Base-by-base conservation (phyloP, 53 echinoderm and acorn worm genomes). In the Actinopyga echinites region DNA sequence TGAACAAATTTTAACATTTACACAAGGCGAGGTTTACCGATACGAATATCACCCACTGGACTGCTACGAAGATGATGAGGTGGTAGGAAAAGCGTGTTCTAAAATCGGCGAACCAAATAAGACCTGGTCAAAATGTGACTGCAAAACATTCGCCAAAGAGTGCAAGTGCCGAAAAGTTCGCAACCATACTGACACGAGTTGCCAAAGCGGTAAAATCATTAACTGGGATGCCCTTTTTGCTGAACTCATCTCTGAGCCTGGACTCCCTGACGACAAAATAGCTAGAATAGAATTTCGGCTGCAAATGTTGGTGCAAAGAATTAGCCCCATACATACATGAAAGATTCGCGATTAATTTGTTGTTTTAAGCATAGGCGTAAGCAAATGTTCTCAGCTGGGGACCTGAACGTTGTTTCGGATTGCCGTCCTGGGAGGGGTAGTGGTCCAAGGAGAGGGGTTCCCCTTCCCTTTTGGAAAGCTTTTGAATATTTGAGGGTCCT, bases 141-240 rank as follows among this genome's bases (percentile, higher is more conserved):
- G 77, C 45, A 56, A 56, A 55, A 49, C 77, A 25, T 77, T 77
- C 45, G 77, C 77, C 2, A 56, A 56, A 31, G 20, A 32, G 56
- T 77, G 77, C 56, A 77, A 77, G 21, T 77, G 77, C 55, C 73
- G 73, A 33, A 40, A 42, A 17, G n/a, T n/a, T n/a, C n/a, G n/a
- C n/a, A n/a, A n/a, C n/a, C n/a, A 77, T 24, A 77, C 56, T 9
- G 53, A 56, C 30, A 77, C 30, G 28, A 9, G 8, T 31, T 54
- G 53, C 29, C 29, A 11, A 30, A 19, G 25, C 4, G 17, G 49
- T 49, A 24, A 53, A 8, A 20, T 32, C 2, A 74, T 43, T 25
- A 55, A 56, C 33, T 77, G 77, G 77, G 22, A 77, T 30, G 26
- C 32, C 10, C 20, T 6, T 2, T 77, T 77, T n/a, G 32, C 29